Conservation (phyloP, 2,797 vertebrate genomes). For the Cyprinella venusta region DNA sequence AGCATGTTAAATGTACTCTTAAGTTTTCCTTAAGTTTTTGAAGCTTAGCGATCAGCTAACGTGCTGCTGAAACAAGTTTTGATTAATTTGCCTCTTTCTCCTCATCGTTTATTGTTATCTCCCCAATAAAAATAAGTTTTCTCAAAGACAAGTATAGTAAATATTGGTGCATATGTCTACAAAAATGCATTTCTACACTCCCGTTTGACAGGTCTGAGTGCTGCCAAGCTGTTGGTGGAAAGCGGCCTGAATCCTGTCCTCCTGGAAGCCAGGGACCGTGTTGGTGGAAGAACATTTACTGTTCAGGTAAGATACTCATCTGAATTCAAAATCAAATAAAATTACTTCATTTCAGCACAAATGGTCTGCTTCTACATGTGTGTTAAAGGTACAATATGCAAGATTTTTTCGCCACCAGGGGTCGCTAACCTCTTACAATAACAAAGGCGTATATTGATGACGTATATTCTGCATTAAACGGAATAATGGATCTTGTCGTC, state of each 20-base stretch:
- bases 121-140: neutral
- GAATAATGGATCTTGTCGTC: no score
- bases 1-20: neutral
- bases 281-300: conserved; percentile 94
- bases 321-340: neutral
- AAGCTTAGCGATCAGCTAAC: neutral
- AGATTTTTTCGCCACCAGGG: no score
- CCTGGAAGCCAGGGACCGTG: conserved; percentile 91
- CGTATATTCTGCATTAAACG: no score
- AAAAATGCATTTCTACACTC: neutral
- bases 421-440: no score
- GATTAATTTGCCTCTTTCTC: neutral
- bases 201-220: conserved; percentile 83
- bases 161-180: neutral
- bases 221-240: conserved; percentile 89
- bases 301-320: conserved; percentile 78
- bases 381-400: neutral
- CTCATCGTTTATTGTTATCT: neutral
- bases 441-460: no score
- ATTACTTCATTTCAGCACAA: neutral
- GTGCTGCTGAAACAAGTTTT: neutral
- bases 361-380: neutral
- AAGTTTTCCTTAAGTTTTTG: neutral
- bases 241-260: conserved; percentile 87
- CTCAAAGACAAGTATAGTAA: neutral